Base-by-base conservation (phyloP, 2,888 invertebrate genomes). In the Junonia oenone region DNA sequence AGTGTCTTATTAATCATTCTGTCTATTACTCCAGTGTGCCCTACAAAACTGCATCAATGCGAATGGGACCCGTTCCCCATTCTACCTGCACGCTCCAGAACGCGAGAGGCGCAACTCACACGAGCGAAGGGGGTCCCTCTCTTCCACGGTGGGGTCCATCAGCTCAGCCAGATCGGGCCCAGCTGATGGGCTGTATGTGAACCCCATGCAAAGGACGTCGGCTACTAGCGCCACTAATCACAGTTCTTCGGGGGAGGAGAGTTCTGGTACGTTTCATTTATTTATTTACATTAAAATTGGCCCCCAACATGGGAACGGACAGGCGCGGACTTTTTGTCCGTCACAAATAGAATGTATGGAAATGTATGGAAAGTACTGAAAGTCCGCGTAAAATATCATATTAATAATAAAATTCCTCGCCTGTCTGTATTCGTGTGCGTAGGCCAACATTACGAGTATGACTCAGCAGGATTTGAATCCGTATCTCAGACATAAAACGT, bases 121-220 rank as follows among this genome's bases (percentile, higher is more conserved):
- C 35, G 87, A 84, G 65, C 79, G 86, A 29, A 72, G 90, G 56
- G 78, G 85, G 17, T 80, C 90, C 55, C 55, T 90, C 4, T 81
- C 88, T 6, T 83, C 88, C 45, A 78, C 82, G 0, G 73, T 72
- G 58, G 79, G 84, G 0, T 69, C 94, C 83, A 61, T 88, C 56
- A 73, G 75, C 65, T 86, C 85, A 0, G 71, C 77, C 14, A 68
- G 86, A 14, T 78, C 88, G 66, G 75, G 93, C 58, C 94, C 94
- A 0, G 93, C 94, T 55, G 96, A 96, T 68, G 96, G 96, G 0
- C 91, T 96, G 38, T 97, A 96, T 74, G 94, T 97, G 58, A 96
- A 96, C 76, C 96, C 96, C 0, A 96, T 96, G 95, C 92, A 91
- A 67, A 81, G 91, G 5, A 71, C 74, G 1, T 74, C 81, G 0